A percentile compares a stretch with the other conserved stretches of the same genome.
phyloP scores from a whole-genome alignment of 2,113 vertebrate species.

The Dicaeum eximium region DNA sequence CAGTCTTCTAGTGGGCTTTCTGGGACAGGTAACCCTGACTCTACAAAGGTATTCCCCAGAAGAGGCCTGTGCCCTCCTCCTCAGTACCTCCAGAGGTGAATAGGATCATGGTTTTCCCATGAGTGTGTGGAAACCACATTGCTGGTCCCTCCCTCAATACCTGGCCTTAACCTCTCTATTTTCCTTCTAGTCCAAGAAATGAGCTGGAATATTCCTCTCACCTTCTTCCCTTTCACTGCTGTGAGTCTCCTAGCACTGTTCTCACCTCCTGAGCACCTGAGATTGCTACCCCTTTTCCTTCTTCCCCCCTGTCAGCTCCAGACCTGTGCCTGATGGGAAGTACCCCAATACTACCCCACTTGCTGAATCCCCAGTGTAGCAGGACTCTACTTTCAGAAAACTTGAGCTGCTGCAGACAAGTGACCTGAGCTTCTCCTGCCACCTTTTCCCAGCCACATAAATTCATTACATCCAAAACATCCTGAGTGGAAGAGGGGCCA shows the following conservation, averaged over 20 bases:
- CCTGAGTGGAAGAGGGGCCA: background rate
- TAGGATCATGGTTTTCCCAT: background rate
- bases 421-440: background rate
- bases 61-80: background rate
- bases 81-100: background rate
- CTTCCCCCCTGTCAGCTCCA: background rate
- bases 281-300: background rate
- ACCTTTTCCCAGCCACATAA: background rate
- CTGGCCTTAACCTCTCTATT: background rate
- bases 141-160: background rate
- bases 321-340: background rate
- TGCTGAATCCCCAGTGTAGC: background rate
- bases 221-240: background rate
- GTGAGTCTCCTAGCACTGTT: background rate
- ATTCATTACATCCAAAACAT: background rate
- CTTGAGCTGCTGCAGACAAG: background rate
- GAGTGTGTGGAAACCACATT: background rate
- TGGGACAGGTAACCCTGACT: background rate
- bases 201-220: background rate
- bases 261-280: background rate
- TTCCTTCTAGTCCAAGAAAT: background rate
- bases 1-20: background rate
- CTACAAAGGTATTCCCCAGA: background rate
- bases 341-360: rapidly evolving
- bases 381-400: background rate